Base-by-base conservation (phyloP, 2,113 vertebrate genomes). In the Syngnathoides biaculeatus region DNA sequence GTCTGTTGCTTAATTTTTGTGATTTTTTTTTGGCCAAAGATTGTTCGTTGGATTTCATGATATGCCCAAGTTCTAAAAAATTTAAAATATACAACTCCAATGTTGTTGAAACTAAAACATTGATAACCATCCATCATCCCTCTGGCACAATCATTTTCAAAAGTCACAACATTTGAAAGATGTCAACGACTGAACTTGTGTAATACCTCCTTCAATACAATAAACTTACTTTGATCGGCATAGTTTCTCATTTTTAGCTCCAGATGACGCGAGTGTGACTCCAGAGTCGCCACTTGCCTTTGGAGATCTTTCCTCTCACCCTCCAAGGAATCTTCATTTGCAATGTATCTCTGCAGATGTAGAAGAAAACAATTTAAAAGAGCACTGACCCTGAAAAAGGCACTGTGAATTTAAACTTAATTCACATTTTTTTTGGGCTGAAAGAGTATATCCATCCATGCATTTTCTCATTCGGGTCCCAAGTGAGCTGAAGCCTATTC, bases 251-350 rank as follows among this genome's bases (percentile, higher is more conserved):
- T 93, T 85, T 97, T 98, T 11, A 96, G 90, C 87, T 98, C 96
- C 39, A 97, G 91, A 30, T 99, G 97, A 64, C 97, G 93, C 53
- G 94, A 92, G 78, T 95, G 94, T 12, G 95, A 96, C 86, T 99
- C 96, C 89, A 97, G 75, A 45, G 80, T 84, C 83, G 93, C 92
- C 86, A 99, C 91, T 53, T 93, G 92, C 62, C 78, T 79, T 88
- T 97, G 96, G 12, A 99, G 91, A n/a, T 98, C 96, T 79, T 98
- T 99, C 88, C 95, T 98, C 84, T 99, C 96, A 48, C 96, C 95
- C 1, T 99, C 97, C 88, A 98, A 96, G 79, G 93, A 94, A 85
- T 99, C 97, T 90, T 99, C 97, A 83, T 95, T 93, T 78, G 91
- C 93, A 3, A 99, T 98, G 86, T 95, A 99, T 92, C 95, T 96